These are phyloP conservation scores for Cylloceria caligata DNA, from an alignment of 2,888 invertebrate genomes.

Conservation along the genomic window DNA sequence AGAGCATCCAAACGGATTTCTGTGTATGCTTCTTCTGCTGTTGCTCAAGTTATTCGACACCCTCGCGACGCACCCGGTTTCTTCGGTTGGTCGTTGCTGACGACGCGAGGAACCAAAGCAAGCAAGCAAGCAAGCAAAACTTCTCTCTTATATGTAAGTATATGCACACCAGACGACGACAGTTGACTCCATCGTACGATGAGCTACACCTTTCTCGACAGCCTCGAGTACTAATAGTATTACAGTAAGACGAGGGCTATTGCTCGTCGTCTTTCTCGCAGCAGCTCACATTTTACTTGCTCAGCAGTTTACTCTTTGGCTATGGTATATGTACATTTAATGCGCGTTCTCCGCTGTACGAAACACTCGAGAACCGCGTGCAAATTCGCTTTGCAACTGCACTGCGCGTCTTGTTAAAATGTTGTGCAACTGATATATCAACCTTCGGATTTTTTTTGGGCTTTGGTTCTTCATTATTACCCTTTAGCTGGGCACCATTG, in stretches of 20 bases:
- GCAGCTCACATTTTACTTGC: slow-evolving; percentile 55
- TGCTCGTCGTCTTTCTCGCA: slow-evolving; percentile 47
- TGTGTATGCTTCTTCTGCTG: slow-evolving; percentile 36
- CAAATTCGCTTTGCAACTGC: slow-evolving; percentile 38
- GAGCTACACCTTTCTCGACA: slow-evolving; percentile 54
- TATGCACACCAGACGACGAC: slow-evolving; percentile 51
- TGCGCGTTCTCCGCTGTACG: slow-evolving; percentile 16
- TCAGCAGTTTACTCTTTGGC: slow-evolving; percentile 55
- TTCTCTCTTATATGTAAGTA: neutral
- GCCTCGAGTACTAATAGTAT: slow-evolving; percentile 53
- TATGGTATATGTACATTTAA: too few relatives aligned
- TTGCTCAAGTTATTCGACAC: slow-evolving; percentile 61
- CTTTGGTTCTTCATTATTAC: neutral
- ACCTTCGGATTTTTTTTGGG: neutral
- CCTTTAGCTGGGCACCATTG: neutral
- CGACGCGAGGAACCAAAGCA: slow-evolving; percentile 47
- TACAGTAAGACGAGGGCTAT: slow-evolving; percentile 23
- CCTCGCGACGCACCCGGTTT: slow-evolving; percentile 32
- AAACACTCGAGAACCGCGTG: slow-evolving; percentile 54
- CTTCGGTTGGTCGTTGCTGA: slow-evolving; percentile 49
- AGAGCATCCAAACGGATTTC: neutral
- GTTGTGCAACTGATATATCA: neutral
- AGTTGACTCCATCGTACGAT: slow-evolving; percentile 58
- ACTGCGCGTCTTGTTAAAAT: slow-evolving; percentile 26
- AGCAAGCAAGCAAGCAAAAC: slow-evolving; percentile 41